Conservation (phyloP, 2,797 vertebrate species). For the Poliocrania exsul region DNA sequence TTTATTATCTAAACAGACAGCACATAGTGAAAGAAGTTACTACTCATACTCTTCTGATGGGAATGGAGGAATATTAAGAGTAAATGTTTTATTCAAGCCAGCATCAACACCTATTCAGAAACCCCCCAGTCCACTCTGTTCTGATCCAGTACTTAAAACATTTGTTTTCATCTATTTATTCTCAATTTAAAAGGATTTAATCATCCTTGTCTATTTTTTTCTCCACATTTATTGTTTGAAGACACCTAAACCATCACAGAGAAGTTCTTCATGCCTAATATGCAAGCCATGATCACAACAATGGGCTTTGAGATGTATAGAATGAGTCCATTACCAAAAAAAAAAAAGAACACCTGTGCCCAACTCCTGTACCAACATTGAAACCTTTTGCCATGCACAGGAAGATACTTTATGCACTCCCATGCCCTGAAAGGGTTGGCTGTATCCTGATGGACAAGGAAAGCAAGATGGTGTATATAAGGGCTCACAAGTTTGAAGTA, state of each 20-base stretch:
- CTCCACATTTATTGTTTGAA: background rate
- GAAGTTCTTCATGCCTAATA: background rate
- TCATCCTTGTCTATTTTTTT: background rate
- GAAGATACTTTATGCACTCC: background rate
- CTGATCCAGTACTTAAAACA: background rate
- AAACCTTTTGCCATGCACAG: background rate
- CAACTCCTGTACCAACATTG: background rate
- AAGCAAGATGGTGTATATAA: background rate
- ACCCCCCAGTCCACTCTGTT: background rate
- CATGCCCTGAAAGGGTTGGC: rapidly evolving
- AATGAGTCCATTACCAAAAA: background rate
- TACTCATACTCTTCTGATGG: background rate
- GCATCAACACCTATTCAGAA: background rate
- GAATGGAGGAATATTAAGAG: background rate
- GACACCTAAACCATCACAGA: background rate
- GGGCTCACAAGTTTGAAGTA: background rate
- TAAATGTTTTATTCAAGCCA: background rate
- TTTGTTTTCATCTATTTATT: background rate
- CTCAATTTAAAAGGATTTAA: background rate
- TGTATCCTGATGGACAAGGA: background rate
- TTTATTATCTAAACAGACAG: background rate
- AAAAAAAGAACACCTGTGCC: background rate
- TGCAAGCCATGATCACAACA: background rate
- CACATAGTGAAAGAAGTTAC: background rate
- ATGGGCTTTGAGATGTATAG: background rate